Evolutionary conservation across 2,888 invertebrate genomes (phyloP), one percentile per base, ranked within the genome.

Genomic region (Pristionchus mayeri): DNA sequence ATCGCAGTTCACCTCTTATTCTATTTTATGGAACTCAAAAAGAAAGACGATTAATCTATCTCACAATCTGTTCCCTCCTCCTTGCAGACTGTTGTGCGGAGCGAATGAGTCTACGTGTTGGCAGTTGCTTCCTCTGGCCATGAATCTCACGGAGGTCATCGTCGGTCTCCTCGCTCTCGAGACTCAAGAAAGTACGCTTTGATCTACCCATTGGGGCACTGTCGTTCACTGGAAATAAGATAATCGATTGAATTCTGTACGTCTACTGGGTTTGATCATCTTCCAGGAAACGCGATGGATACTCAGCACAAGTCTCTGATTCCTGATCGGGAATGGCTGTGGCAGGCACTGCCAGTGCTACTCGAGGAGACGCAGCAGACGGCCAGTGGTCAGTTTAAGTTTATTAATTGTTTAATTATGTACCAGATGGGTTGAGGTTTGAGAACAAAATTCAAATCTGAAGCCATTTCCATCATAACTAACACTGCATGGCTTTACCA

Each of bases 241-340:
- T 57, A 4, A 24, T 24, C 16, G 63, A 16, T 34, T 34, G 67
- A 37, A 54, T 16, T 13, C n/a, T 54, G 54, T n/a, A n/a, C n/a
- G n/a, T n/a, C n/a, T n/a, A n/a, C n/a, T n/a, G n/a, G n/a, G n/a
- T n/a, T n/a, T n/a, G n/a, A n/a, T n/a, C n/a, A n/a, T n/a, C n/a
- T n/a, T n/a, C n/a, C n/a, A n/a, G n/a, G n/a, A n/a, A n/a, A n/a
- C n/a, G n/a, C n/a, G n/a, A n/a, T n/a, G n/a, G n/a, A n/a, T n/a
- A n/a, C n/a, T n/a, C n/a, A n/a, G n/a, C n/a, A n/a, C n/a, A n/a
- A n/a, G n/a, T n/a, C n/a, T n/a, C n/a, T n/a, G n/a, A n/a, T n/a
- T n/a, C n/a, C 48, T 27, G 48, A 76, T 76, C 76, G 76, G 24
- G 76, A 76, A 27, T 76, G 76, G 76, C 11, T 76, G 48, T 76